A percentile compares a stretch with the other conserved stretches of the same genome.
Evolutionary conservation across 2,888 invertebrate species (phyloP).

Genomic region (Vanessa cardui): DNA sequence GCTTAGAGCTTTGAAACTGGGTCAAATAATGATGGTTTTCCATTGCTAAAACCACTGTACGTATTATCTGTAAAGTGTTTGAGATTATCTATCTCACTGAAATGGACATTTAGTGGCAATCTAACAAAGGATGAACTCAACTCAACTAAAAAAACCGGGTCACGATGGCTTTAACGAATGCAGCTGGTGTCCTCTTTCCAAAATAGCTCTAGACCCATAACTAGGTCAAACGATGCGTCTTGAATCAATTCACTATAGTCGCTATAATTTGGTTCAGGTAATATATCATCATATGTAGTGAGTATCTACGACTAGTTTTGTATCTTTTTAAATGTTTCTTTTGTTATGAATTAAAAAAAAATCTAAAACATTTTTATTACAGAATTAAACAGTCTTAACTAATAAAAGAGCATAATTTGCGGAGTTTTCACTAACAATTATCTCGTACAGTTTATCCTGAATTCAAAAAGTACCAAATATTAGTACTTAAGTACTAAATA

Average conservation of each 20-base stretch:
- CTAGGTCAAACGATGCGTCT: constrained; percentile 63
- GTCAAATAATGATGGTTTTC: constrained; percentile 50
- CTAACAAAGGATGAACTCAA: constrained; percentile 22
- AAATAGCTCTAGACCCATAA: constrained; percentile 70
- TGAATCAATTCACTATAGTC: constrained; percentile 5
- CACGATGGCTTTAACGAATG: constrained; percentile 72
- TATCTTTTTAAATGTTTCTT: background rate
- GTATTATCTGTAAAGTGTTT: constrained; percentile 4
- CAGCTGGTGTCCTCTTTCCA: constrained; percentile 70
- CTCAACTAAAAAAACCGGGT: constrained; percentile 54
- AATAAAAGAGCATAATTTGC: too few relatives aligned
- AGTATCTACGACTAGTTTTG: background rate
- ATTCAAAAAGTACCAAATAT: too few relatives aligned
- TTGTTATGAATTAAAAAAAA: too few relatives aligned
- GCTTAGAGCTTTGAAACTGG: constrained; percentile 64
- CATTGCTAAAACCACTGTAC: constrained; percentile 7
- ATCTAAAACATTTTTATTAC: too few relatives aligned
- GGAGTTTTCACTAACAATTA: too few relatives aligned
- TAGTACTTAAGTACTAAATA: too few relatives aligned
- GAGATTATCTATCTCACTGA: background rate
- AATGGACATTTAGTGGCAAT: background rate
- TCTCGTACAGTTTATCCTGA: too few relatives aligned
- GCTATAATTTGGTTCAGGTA: background rate
- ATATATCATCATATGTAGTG: background rate
- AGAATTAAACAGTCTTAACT: too few relatives aligned